These are phyloP conservation scores for Ylistrum balloti DNA, from an alignment of 1,140 invertebrate genomes.

Conservation along the genomic window DNA sequence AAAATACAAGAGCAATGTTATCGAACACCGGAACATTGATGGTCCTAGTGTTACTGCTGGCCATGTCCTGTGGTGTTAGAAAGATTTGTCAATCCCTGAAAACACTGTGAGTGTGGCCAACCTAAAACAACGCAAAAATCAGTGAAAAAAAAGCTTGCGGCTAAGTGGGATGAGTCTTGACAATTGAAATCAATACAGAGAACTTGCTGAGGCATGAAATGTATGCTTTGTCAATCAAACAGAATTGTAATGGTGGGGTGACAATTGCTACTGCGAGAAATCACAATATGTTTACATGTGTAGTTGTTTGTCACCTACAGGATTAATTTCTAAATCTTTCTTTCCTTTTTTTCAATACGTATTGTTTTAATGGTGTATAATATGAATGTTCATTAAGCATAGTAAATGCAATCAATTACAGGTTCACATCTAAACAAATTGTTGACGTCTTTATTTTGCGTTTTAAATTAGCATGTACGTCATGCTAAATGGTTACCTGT, in stretches of 20 bases:
- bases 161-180: constrained; percentile 30
- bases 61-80: neutral
- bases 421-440: no score
- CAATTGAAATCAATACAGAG: constrained; percentile 20
- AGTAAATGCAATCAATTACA: no score
- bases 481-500: no score
- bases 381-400: no score
- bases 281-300: constrained; percentile 15
- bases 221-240: neutral
- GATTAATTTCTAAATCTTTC: neutral
- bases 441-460: no score
- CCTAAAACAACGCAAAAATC: constrained; percentile 5
- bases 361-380: no score
- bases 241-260: neutral
- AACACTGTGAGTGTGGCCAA: neutral
- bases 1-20: constrained; percentile 14
- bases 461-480: no score
- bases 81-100: constrained; percentile 14
- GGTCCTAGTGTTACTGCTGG: neutral
- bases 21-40: neutral
- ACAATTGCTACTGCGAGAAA: neutral
- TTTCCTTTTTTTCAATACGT: neutral
- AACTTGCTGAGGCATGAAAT: constrained; percentile 32
- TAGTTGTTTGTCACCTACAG: neutral
- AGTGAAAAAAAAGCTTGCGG: neutral